phyloP scores from a whole-genome alignment of 1,140 invertebrate genomes.

The Drosophila pruinosa region DNA sequence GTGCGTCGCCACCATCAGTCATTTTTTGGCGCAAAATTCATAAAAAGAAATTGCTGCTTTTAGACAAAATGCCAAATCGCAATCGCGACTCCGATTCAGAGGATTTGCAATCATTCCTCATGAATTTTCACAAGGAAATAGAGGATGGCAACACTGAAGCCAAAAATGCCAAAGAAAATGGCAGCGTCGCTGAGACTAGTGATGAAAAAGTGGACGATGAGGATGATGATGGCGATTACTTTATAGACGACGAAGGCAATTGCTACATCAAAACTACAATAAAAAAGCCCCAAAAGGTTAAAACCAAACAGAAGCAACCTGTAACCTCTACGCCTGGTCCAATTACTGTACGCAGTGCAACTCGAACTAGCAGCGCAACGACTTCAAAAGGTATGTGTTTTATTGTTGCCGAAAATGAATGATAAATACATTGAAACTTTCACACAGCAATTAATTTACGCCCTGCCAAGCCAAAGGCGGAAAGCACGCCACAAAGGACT shows the following conservation, averaged over 20 bases:
- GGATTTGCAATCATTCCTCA: constrained; percentile 89
- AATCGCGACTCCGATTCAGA: constrained; percentile 33
- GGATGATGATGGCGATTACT: constrained; percentile 81
- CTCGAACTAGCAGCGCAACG: constrained; percentile 4
- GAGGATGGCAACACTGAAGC: constrained; percentile 82
- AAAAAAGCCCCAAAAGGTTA: constrained; percentile 45
- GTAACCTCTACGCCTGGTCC: background rate
- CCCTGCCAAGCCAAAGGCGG: constrained; percentile 42
- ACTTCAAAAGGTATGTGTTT: constrained; percentile 28
- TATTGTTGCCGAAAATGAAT: background rate
- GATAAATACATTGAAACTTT: background rate
- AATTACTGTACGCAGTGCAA: constrained; percentile 26
- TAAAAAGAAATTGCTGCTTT: constrained; percentile 7
- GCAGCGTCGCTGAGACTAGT: background rate
- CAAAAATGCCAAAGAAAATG: constrained; percentile 31
- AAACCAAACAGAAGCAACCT: constrained; percentile 32
- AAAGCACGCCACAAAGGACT: constrained; percentile 4
- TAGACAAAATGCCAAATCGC: constrained; percentile 48
- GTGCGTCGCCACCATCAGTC: constrained; percentile 57
- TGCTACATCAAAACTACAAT: constrained; percentile 66
- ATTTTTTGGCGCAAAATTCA: constrained; percentile 35
- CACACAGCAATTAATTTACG: constrained; percentile 52
- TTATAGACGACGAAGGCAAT: constrained; percentile 84
- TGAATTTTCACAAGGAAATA: constrained; percentile 94
- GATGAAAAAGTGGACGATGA: constrained; percentile 80